A percentile compares a stretch with the other conserved stretches of the same genome.
Evolutionary conservation across 2,888 invertebrate genomes (phyloP).

Genomic region (Minunthozetes semirufus): DNA sequence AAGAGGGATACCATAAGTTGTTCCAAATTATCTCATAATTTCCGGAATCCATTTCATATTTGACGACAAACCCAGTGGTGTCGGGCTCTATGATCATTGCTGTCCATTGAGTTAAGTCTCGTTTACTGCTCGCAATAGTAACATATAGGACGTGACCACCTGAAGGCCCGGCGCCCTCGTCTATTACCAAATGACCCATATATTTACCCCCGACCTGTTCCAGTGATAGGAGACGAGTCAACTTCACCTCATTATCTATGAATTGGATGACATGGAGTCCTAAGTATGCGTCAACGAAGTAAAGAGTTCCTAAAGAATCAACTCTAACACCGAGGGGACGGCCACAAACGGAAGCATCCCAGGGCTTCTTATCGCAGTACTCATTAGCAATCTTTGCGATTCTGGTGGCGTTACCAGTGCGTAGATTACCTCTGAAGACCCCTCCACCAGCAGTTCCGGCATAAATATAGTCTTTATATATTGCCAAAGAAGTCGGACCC

Average conservation of each 20-base stretch:
- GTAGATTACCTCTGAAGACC: conserved; percentile 34
- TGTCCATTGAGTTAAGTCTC: conserved; percentile 37
- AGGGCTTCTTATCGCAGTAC: conserved; percentile 31
- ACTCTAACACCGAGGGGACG: conserved; percentile 35
- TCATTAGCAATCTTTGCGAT: conserved; percentile 35
- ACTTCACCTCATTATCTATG: conserved; percentile 28
- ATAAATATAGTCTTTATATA: conserved; percentile 34
- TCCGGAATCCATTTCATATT: conserved; percentile 39
- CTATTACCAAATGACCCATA: conserved; percentile 35
- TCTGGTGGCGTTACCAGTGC: conserved; percentile 33
- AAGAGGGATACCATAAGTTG: conserved; percentile 34
- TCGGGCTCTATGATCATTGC: conserved; percentile 40
- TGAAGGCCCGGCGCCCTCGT: conserved; percentile 24
- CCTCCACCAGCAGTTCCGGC: conserved; percentile 37
- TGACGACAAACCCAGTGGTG: conserved; percentile 40
- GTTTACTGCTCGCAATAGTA: conserved; percentile 32
- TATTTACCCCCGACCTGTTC: conserved; percentile 36
- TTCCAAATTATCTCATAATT: conserved; percentile 34
- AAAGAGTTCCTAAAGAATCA: conserved; percentile 23
- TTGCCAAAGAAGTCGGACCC: conserved; percentile 34
- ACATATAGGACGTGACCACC: conserved; percentile 34
- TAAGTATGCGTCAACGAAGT: conserved; percentile 35
- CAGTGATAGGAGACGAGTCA: conserved; percentile 32
- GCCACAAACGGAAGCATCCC: conserved; percentile 35
- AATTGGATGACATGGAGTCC: conserved; percentile 33